Percentiles rank a stretch among this genome's conserved stretches.
These are phyloP conservation scores for Lithosia quadra DNA, from an alignment of 2,888 invertebrate species.

Conservation along the genomic window DNA sequence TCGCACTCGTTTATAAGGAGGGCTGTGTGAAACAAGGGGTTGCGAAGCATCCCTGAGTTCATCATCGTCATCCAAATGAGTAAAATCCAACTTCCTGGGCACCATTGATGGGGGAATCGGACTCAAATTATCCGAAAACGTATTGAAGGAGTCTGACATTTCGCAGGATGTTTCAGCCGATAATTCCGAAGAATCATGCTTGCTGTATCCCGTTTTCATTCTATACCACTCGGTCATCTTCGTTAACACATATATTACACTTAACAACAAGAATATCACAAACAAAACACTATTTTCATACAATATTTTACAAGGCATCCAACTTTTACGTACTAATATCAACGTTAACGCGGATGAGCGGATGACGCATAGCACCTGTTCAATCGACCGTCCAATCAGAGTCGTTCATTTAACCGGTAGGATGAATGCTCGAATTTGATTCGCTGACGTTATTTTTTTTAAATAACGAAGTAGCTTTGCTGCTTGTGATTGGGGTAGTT, in stretches of 20 bases:
- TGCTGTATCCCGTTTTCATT: slow-evolving; percentile 76
- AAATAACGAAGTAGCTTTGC: slow-evolving; percentile 55
- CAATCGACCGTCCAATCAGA: slow-evolving; percentile 70
- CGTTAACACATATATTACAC: slow-evolving; percentile 69
- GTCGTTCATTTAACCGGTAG: slow-evolving; percentile 74
- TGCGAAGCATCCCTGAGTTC: slow-evolving; percentile 71
- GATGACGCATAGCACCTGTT: slow-evolving; percentile 86
- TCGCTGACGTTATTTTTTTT: slow-evolving; percentile 69
- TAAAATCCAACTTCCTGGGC: slow-evolving; percentile 88
- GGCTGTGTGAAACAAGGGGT: slow-evolving; percentile 75
- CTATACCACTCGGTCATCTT: slow-evolving; percentile 83
- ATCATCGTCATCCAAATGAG: slow-evolving; percentile 77
- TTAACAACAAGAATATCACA: slow-evolving; percentile 66
- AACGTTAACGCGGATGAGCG: slow-evolving; percentile 85
- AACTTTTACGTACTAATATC: slow-evolving; percentile 74
- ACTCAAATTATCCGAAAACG: slow-evolving; percentile 87
- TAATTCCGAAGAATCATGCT: slow-evolving; percentile 84
- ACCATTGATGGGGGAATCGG: slow-evolving; percentile 85
- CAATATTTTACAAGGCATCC: slow-evolving; percentile 67
- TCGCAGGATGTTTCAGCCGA: slow-evolving; percentile 88
- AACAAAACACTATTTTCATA: slow-evolving; percentile 61
- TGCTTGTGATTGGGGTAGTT: slow-evolving; percentile 47
- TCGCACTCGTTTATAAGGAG: slow-evolving; percentile 88
- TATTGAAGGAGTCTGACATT: slow-evolving; percentile 88
- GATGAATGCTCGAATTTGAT: slow-evolving; percentile 69